phyloP scores from a whole-genome alignment of 1,140 invertebrate species.

The Anthonomus grandis region DNA sequence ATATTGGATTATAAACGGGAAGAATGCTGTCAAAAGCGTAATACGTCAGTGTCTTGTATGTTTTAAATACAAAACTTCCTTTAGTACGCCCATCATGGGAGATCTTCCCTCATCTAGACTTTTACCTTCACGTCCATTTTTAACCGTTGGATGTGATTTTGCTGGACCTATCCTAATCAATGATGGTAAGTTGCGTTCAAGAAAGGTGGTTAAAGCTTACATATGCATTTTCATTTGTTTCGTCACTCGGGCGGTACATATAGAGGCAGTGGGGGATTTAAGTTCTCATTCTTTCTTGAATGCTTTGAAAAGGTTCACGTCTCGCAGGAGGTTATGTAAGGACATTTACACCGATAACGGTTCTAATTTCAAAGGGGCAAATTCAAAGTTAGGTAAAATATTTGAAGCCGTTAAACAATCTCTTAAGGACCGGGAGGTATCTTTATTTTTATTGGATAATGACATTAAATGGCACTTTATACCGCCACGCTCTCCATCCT shows the following conservation, averaged over 20 bases:
- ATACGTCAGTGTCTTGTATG: too few species aligned
- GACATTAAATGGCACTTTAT: too few species aligned
- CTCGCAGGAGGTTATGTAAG: not conserved
- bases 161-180: conserved; percentile 4
- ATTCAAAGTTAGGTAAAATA: conserved; percentile 12
- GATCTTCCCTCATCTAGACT: not conserved
- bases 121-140: not conserved
- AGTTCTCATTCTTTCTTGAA: not conserved
- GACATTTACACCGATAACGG: conserved; percentile 25
- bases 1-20: too few species aligned
- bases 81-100: conserved; percentile 3
- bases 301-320: conserved; percentile 4
- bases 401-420: too few species aligned
- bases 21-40: too few species aligned
- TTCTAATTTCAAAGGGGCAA: conserved; percentile 19
- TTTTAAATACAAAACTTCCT: too few species aligned
- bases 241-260: not conserved
- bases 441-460: too few species aligned
- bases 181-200: not conserved
- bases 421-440: too few species aligned
- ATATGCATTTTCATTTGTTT: conserved; percentile 12
- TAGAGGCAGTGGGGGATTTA: not conserved
- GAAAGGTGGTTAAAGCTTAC: conserved; percentile 4
- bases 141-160: not conserved
- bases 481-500: too few species aligned